A percentile compares a stretch with the other conserved stretches of the same genome.
Conservation (phyloP, 2,888 invertebrate genomes). For the Chymomyza fuscimana region DNA sequence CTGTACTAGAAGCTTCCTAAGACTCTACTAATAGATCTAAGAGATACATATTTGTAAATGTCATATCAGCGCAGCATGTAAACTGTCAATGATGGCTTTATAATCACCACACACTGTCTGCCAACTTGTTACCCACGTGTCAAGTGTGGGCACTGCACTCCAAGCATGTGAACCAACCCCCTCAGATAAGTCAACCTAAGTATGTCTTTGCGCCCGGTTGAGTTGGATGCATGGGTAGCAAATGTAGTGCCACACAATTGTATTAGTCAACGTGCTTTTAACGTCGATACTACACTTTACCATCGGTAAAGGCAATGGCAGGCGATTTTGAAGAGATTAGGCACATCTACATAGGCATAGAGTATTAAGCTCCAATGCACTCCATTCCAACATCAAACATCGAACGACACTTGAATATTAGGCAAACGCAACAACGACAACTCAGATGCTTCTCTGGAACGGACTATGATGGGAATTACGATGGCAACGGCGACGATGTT, state of each 20-base stretch:
- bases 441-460: conserved; percentile 19
- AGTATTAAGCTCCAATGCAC: conserved; percentile 8
- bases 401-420: conserved; percentile 39
- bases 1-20: no score
- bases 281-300: not conserved
- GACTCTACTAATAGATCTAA: not conserved
- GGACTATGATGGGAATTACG: conserved; percentile 7
- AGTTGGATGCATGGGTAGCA: conserved; percentile 2
- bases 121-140: conserved; percentile 27
- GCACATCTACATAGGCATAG: conserved; percentile 36
- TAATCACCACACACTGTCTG: conserved; percentile 1
- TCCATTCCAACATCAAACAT: conserved; percentile 4
- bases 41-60: not conserved
- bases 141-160: conserved; percentile 23
- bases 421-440: conserved; percentile 21
- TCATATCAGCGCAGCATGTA: not conserved
- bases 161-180: conserved; percentile 17
- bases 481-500: conserved; percentile 1
- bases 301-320: conserved; percentile 9
- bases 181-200: not conserved
- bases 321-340: conserved; percentile 56
- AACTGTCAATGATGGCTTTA: conserved; percentile 1
- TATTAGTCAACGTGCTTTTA: conserved; percentile 6
- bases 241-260: not conserved
- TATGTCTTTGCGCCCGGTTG: conserved; percentile 2